Conservation (phyloP, 1,140 invertebrate genomes). For the Aphaenogaster floridana region DNA sequence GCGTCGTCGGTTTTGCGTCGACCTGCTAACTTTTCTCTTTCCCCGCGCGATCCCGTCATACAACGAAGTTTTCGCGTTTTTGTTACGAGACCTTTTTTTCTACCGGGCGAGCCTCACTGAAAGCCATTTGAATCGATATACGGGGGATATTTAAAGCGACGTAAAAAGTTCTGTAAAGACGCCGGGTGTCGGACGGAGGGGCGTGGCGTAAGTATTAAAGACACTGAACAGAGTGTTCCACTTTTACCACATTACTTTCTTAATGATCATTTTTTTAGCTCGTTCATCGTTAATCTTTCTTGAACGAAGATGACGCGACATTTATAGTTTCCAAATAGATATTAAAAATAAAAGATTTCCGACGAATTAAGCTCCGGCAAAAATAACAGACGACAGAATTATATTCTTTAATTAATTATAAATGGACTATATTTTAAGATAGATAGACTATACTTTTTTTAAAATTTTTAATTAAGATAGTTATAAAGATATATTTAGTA, state of each 20-base stretch:
- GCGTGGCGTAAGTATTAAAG: not conserved
- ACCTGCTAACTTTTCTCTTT: constrained; percentile 35
- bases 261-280: not conserved
- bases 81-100: constrained; percentile 15
- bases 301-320: not conserved
- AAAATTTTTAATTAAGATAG: too few relatives aligned
- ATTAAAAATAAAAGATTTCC: not conserved
- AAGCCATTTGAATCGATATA: constrained; percentile 54
- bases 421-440: not conserved
- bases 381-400: not conserved
- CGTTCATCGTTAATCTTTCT: not conserved
- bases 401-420: not conserved
- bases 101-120: not conserved
- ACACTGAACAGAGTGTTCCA: not conserved
- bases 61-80: constrained; percentile 48
- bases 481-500: not conserved
- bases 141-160: constrained; percentile 19
- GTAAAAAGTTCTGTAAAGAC: constrained; percentile 42
- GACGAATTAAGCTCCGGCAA: not conserved
- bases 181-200: not conserved
- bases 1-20: constrained; percentile 30
- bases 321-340: not conserved
- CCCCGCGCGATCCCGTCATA: constrained; percentile 14
- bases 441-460: too few relatives aligned
- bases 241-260: constrained; percentile 14